Evolutionary conservation across 2,113 vertebrate genomes (phyloP), one percentile per base, ranked within the genome.

Genomic region (Antigone vipio): DNA sequence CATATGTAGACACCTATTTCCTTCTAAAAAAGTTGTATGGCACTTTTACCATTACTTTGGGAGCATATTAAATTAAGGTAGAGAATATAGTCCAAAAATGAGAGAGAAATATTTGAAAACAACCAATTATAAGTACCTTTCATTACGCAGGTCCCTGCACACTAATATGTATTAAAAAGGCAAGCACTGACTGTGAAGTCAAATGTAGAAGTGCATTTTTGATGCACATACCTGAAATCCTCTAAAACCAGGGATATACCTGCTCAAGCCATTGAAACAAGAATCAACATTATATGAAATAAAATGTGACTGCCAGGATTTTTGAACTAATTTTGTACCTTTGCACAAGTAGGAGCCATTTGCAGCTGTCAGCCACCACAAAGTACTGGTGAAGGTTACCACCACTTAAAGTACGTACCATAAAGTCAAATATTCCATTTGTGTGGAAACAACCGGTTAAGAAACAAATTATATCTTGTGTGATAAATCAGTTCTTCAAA

Each of bases 401-500:
- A 95, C 66, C 64, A 91, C 89, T 93, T 92, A 91, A 95, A 96
- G 82, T 89, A 63, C 76, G 26, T 89, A 95, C 73, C 89, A 92
- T 93, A 63, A 96, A 90, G 72, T 72, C n/a, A 85, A 84, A 68
- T 63, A 91, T 79, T 84, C 96, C 94, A 85, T 84, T 95, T 97
- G 88, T 94, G 76, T 11, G 53, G 83, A 93, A 95, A 85, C 45
- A 93, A 53, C 80, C 82, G 69, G 66, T 95, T 98, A 96, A 97
- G 97, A 97, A 98, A 96, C 44, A 95, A 96, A 97, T 94, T 85
- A 23, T 89, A 75, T 85, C 94, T 94, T 94, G 81, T 96, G 89
- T 97, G 97, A 98, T 97, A 97, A 96, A 98, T 97, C 95, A 97
- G 94, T 95, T 97, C 87, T 96, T 97, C 95, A 95, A 95, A 98